Conservation (phyloP, 2,797 vertebrate genomes). For the Notoglanidium macrostoma region DNA sequence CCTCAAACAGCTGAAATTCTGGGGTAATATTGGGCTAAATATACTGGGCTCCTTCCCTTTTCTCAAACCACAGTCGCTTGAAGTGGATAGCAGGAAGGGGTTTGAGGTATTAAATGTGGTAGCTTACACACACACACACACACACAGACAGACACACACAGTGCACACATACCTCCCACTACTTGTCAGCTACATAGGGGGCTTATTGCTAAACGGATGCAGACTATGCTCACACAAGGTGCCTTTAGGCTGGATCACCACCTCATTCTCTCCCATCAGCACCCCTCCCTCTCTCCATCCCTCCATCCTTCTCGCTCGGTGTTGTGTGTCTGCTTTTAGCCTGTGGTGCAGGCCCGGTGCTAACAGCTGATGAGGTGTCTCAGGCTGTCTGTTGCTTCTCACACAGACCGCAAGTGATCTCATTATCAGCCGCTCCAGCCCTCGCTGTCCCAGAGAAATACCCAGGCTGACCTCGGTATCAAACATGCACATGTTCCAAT, state of each 20-base stretch:
- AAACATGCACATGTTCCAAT: not conserved
- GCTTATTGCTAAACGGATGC: constrained; percentile 54
- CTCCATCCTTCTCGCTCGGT: not conserved
- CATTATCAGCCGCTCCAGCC: constrained; percentile 41
- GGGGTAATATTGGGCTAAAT: constrained; percentile 20
- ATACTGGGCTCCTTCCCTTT: not conserved
- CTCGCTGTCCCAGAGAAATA: constrained; percentile 22
- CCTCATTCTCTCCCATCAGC: constrained; percentile 11
- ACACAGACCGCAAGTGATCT: constrained; percentile 43
- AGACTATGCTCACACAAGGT: constrained; percentile 41
- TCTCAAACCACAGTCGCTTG: constrained; percentile 26
- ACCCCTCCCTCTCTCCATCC: constrained; percentile 4
- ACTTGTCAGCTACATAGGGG: constrained; percentile 47
- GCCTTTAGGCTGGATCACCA: constrained; percentile 52
- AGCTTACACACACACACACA: not conserved
- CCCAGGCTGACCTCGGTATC: not conserved
- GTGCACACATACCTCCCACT: constrained; percentile 32
- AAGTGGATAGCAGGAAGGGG: constrained; percentile 32
- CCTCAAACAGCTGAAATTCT: constrained; percentile 19
- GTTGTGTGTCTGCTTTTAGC: constrained; percentile 32
- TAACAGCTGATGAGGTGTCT: constrained; percentile 56
- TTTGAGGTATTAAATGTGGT: constrained; percentile 21
- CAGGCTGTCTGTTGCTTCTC: constrained; percentile 39
- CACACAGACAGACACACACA: not conserved
- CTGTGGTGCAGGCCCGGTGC: constrained; percentile 35